phyloP scores from a whole-genome alignment of 2,113 vertebrate species.

The Tauraco erythrolophus region DNA sequence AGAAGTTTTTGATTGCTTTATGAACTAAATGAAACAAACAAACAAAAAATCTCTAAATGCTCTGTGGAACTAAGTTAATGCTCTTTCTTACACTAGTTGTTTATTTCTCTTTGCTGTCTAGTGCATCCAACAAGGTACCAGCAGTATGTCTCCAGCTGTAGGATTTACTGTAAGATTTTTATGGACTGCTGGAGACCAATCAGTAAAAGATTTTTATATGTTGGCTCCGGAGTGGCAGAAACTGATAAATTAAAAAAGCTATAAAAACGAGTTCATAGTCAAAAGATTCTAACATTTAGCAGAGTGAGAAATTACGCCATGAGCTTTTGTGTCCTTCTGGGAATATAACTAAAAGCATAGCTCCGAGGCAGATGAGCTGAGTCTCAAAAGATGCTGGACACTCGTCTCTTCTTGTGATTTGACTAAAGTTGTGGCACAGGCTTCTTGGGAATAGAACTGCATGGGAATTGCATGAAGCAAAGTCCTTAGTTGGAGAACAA shows the following conservation, averaged over 20 bases:
- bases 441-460: not conserved
- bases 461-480: not conserved
- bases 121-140: not conserved
- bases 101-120: not conserved
- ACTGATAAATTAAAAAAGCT: not conserved
- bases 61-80: not conserved
- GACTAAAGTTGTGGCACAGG: not conserved
- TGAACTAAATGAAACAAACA: not conserved
- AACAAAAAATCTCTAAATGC: not conserved
- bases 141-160: not conserved
- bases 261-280: not conserved
- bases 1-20: not conserved
- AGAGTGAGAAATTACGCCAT: not conserved
- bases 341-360: not conserved
- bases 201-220: not conserved
- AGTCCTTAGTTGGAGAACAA: not conserved
- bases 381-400: not conserved
- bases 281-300: not conserved
- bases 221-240: not conserved
- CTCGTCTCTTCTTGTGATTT: not conserved
- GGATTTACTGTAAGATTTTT: not conserved
- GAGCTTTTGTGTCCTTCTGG: not conserved
- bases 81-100: not conserved
- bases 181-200: not conserved
- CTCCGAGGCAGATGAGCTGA: not conserved